Evolutionary conservation across 2,797 vertebrate species (phyloP), one percentile per base, ranked within the genome.

Genomic region (Brachyalestes nurse): DNA sequence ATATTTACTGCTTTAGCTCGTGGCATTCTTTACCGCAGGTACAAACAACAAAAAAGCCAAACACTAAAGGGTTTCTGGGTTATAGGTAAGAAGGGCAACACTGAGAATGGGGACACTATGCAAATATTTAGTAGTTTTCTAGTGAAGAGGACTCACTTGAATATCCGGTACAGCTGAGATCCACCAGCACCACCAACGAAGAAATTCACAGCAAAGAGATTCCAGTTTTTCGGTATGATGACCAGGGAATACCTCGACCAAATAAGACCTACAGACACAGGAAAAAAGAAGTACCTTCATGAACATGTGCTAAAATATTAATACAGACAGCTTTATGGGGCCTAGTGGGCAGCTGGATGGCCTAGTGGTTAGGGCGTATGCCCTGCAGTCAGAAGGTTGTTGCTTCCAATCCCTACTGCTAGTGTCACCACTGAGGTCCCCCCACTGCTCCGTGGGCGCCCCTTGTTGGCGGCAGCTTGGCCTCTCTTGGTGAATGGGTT

Each of bases 241-340:
- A 99, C 98, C 90, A 99, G 90, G 2, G 98, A 99, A 88, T 99
- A 99, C 86, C 98, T 94, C 88, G 98, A 99, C 98, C 98, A 99
- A 91, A 99, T 94, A 51, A 99, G 93, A 14, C 98, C 98, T 99
- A 92, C 86, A 62, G 53, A 80, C 2, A 84, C 9, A 23, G 10
- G n/a, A 73, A 14, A 81, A 65, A 51, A 23, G 40, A 40, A 62
- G 10, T 9, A 25, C 21, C 40, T 55, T 34, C 4, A 10, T 47
- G 4, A 19, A 65, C 12, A 47, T 17, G 9, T 60, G 34, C 34
- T 25, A 62, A 40, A 25, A 28, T 28, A 25, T 34, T 13, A 28
- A 25, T 25, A 61, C 14, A 25, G 3, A 61, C n/a, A n/a, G n/a
- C n/a, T n/a, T n/a, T n/a, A n/a, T n/a, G n/a, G n/a, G n/a, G n/a